phyloP scores from a whole-genome alignment of 2,888 invertebrate species.

The Drosophila affinis region DNA sequence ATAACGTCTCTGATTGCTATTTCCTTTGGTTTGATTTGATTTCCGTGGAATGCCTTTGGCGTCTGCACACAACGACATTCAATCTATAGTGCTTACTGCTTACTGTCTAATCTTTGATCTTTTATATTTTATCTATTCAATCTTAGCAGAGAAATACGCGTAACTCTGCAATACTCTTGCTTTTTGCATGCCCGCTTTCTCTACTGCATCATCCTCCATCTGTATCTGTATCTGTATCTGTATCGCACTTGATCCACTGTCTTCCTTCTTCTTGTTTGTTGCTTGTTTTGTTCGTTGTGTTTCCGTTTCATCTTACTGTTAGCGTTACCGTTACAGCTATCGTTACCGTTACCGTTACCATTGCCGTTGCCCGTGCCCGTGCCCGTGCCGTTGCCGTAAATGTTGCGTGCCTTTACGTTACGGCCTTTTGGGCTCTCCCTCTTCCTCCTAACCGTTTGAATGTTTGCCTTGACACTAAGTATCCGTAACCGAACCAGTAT shows the following conservation, averaged over 20 bases:
- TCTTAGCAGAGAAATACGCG: neutral
- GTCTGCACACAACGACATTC: neutral
- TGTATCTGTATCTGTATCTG: conserved; percentile 11
- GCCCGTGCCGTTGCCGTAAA: conserved; percentile 6
- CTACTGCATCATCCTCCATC: neutral
- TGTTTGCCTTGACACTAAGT: conserved; percentile 38
- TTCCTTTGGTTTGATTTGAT: conserved; percentile 41
- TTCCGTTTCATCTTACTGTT: conserved; percentile 19
- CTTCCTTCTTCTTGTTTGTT: neutral
- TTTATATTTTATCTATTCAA: conserved; percentile 6
- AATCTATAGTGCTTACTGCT: neutral
- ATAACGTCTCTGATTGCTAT: conserved; percentile 48
- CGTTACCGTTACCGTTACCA: conserved; percentile 34
- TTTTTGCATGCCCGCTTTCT: neutral
- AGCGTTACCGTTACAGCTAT: conserved; percentile 21
- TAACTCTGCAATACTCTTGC: neutral
- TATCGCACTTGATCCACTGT: conserved; percentile 11
- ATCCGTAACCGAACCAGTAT: conserved; percentile 29
- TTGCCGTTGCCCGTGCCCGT: conserved; percentile 35
- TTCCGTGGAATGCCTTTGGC: conserved; percentile 1
- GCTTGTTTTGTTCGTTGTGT: conserved; percentile 10
- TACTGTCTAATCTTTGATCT: neutral
- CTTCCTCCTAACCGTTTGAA: conserved; percentile 1
- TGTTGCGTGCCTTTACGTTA: conserved; percentile 53
- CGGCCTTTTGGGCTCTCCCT: conserved; percentile 45